Conservation (phyloP, 2,888 invertebrate genomes). For the Dysmachus trigonus region DNA sequence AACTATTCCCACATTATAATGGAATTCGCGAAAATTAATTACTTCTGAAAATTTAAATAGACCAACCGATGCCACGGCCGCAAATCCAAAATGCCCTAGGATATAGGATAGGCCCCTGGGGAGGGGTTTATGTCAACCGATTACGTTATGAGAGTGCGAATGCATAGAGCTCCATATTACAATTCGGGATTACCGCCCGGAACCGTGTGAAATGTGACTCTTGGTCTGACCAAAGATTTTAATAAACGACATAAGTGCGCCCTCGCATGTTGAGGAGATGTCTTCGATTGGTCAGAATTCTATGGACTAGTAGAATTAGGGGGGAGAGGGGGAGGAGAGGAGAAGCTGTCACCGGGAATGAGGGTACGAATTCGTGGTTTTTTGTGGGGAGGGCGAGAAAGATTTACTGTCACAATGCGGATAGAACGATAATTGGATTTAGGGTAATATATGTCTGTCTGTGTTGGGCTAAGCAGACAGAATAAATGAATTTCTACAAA, state of each 20-base stretch:
- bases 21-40: constrained; percentile 33
- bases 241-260: constrained; percentile 6
- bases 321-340: too few species aligned
- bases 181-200: not conserved
- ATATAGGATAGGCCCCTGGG: not conserved
- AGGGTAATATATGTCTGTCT: not conserved
- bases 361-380: not conserved
- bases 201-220: constrained; percentile 11
- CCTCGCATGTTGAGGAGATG: not conserved
- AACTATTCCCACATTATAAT: constrained; percentile 36
- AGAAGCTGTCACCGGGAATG: not conserved
- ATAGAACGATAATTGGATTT: not conserved
- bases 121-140: constrained; percentile 17
- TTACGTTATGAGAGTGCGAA: not conserved
- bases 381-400: not conserved
- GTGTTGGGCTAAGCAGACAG: not conserved
- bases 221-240: constrained; percentile 21
- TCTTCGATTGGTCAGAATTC: constrained; percentile 5
- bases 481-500: not conserved
- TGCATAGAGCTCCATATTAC: not conserved
- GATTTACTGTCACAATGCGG: not conserved
- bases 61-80: constrained; percentile 13
- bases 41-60: constrained; percentile 40
- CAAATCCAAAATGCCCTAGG: not conserved
- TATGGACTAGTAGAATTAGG: too few species aligned